Conservation (phyloP, 2,113 vertebrate genomes). For the Platysternon megacephalum region DNA sequence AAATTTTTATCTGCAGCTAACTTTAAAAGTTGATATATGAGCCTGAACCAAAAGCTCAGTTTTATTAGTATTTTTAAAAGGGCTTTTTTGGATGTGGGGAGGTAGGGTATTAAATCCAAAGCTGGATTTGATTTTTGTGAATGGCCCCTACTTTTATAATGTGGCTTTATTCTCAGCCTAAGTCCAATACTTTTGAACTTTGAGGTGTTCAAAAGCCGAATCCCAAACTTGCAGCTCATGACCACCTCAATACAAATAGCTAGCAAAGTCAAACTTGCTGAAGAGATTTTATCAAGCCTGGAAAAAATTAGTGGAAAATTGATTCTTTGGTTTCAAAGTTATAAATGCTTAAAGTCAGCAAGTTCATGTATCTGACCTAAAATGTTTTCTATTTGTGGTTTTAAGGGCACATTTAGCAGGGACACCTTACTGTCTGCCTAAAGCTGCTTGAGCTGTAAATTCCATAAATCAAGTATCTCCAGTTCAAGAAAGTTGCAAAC, state of each 20-base stretch:
- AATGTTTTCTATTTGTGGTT: neutral
- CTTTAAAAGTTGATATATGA: conserved; percentile 38
- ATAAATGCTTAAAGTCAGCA: neutral
- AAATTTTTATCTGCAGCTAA: conserved; percentile 62
- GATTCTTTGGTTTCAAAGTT: neutral
- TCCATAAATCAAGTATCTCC: neutral
- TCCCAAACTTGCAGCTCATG: neutral
- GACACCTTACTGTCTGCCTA: neutral
- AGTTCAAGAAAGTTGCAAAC: neutral
- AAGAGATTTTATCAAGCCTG: too few species aligned
- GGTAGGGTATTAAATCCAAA: neutral
- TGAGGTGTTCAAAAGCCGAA: neutral
- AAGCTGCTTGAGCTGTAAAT: neutral
- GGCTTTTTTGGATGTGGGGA: neutral
- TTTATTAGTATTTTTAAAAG: neutral
- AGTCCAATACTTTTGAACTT: neutral
- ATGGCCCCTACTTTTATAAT: neutral
- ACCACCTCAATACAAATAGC: neutral
- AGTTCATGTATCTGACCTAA: neutral
- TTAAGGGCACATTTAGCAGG: neutral
- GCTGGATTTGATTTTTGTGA: conserved; percentile 45
- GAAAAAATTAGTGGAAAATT: too few species aligned
- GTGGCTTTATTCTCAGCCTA: too few species aligned
- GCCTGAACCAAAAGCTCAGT: conserved; percentile 49
- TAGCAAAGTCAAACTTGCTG: neutral